These are phyloP conservation scores for Micrasema minimum DNA, from an alignment of 1,140 invertebrate genomes.

Conservation along the genomic window DNA sequence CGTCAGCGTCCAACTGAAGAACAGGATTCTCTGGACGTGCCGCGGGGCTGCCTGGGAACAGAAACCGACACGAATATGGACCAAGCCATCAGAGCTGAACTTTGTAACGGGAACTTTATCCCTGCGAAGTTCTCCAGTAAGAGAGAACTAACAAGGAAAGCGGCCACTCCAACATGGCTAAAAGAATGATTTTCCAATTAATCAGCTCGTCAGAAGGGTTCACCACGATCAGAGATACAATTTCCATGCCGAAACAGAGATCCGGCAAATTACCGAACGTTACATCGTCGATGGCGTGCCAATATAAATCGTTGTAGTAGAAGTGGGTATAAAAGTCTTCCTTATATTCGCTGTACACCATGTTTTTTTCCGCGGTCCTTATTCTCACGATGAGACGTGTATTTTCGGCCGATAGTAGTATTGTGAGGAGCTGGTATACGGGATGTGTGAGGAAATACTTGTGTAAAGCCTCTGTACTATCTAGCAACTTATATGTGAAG, in stretches of 20 bases:
- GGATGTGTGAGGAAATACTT: background rate
- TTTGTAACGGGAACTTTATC: background rate
- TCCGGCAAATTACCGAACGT: background rate
- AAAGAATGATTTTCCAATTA: background rate
- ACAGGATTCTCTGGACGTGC: background rate
- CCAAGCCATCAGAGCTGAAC: background rate
- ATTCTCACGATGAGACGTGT: background rate
- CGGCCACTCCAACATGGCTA: background rate
- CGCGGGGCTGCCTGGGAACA: background rate
- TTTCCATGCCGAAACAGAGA: background rate
- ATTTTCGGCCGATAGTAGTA: background rate
- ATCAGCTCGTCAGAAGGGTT: background rate
- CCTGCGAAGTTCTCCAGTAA: background rate
- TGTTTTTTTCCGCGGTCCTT: background rate
- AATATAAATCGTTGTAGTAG: slow-evolving; percentile 2
- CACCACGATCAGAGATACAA: background rate
- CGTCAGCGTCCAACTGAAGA: slow-evolving; percentile 5
- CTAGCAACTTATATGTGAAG: slow-evolving; percentile 1
- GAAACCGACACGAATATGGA: background rate
- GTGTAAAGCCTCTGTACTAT: background rate
- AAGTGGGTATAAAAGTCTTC: background rate
- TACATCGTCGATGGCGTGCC: background rate
- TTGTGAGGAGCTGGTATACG: background rate
- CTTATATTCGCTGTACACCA: background rate
- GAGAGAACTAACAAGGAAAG: background rate